Base-by-base conservation (phyloP, 92 coral and sea anemone genomes). In the Porites rus region DNA sequence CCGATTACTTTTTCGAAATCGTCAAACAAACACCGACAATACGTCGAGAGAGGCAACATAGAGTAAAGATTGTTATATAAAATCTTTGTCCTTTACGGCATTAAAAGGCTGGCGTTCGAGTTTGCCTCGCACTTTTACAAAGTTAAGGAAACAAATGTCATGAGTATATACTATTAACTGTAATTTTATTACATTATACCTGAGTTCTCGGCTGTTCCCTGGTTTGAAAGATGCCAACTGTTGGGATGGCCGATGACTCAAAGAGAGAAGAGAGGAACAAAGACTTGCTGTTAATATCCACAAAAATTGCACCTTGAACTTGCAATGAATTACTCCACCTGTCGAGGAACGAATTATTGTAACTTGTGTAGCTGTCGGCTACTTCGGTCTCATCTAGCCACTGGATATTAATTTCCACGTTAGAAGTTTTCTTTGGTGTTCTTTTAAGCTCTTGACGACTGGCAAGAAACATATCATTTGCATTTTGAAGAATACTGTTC, bases 241-340 rank as follows among this genome's bases (percentile, higher is more conserved):
- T 80, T 53, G 75, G 76, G n/a, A 80, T 22, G 2, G 50, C 75
- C 8, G n/a, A 80, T 67, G 51, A 51, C 7, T 80, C 85, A 46
- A 69, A 67, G 17, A 80, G 6, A 8, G 85, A 68, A 43, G 85
- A 80, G 10, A 69, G 53, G 18, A 67, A 54, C 43, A 52, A 9
- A 31, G 75, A 22, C 56, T 80, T 31, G 19, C 65, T 52, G 24
- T 68, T 69, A 1, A 80, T 22, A 19, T 69, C 85, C 22, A 80
- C 76, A 80, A 80, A 80, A 52, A 80, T 80, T 38, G 76, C 85
- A 56, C 85, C 85, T 16, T 67, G 75, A n/a, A 38, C 65, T 51
- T 21, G 59, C 71, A 54, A 78, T 17, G 83, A 78, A 24, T 63
- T 50, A 9, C 62, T 78, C 83, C 83, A 46, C 43, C 50, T 5